Evolutionary conservation across 2,888 invertebrate genomes (phyloP).

Genomic region (Acanthosepion esculentum): DNA sequence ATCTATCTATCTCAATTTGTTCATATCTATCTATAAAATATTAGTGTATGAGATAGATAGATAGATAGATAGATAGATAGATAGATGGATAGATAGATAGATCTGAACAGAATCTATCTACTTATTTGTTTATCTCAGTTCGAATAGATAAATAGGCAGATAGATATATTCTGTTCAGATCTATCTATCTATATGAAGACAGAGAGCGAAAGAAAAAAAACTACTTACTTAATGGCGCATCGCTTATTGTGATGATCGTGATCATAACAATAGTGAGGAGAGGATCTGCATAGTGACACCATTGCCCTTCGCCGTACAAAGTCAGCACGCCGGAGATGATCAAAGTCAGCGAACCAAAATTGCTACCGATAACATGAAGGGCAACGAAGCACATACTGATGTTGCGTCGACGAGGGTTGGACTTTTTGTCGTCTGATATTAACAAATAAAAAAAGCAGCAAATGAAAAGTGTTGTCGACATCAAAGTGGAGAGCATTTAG

Average conservation of each 20-base stretch:
- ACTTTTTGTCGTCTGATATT: not conserved
- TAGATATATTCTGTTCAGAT: not conserved
- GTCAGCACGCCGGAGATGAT: not conserved
- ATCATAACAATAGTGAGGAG: not conserved
- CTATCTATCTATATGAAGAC: too few species aligned
- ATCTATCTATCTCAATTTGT: too few species aligned
- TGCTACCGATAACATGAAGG: conserved; percentile 34
- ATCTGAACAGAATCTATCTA: not conserved
- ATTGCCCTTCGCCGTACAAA: conserved; percentile 24
- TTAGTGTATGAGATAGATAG: too few species aligned
- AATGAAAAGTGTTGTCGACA: not conserved
- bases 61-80: not conserved
- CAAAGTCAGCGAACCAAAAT: not conserved
- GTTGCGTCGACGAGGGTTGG: not conserved
- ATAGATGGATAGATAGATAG: not conserved
- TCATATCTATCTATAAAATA: too few species aligned
- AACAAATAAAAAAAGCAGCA: not conserved
- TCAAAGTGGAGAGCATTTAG: too few species aligned
- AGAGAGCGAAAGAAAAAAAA: too few species aligned
- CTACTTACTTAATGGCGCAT: not conserved
- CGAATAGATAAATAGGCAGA: not conserved
- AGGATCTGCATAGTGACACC: conserved; percentile 43
- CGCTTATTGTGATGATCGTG: not conserved
- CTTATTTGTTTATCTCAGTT: too few species aligned
- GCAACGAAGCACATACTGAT: not conserved